These are phyloP conservation scores for Lanistes nyassanus DNA, from an alignment of 1,140 invertebrate species.

Conservation along the genomic window DNA sequence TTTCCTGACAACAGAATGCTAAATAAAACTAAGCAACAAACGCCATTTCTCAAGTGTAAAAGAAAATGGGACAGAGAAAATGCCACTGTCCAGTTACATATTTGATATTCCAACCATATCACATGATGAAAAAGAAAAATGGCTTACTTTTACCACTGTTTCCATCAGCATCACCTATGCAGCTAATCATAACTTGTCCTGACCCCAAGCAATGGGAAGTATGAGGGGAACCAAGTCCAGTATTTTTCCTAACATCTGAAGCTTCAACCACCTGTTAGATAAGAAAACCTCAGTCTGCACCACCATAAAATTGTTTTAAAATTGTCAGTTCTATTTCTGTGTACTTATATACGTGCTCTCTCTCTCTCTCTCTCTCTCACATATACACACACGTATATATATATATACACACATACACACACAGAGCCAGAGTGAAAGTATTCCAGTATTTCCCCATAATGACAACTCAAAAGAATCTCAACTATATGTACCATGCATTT, in stretches of 20 bases:
- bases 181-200: constrained; percentile 95
- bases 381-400: not conserved
- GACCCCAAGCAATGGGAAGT: constrained; percentile 92
- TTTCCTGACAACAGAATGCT: no score
- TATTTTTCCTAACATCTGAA: constrained; percentile 75
- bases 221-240: constrained; percentile 84
- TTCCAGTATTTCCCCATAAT: no score
- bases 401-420: not conserved
- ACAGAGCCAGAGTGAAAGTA: no score
- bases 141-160: constrained; percentile 71
- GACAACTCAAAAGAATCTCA: no score
- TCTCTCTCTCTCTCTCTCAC: no score
- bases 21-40: no score
- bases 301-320: not conserved
- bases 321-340: no score
- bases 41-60: no score
- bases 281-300: not conserved
- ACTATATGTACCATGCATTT: no score
- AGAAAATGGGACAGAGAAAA: no score
- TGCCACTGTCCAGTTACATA: no score
- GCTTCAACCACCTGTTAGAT: constrained; percentile 69
- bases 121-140: not conserved
- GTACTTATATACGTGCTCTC: not conserved
- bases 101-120: no score
- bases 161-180: constrained; percentile 85